Evolutionary conservation across 1,140 invertebrate genomes (phyloP).

Genomic region (Meloidogyne exigua): DNA sequence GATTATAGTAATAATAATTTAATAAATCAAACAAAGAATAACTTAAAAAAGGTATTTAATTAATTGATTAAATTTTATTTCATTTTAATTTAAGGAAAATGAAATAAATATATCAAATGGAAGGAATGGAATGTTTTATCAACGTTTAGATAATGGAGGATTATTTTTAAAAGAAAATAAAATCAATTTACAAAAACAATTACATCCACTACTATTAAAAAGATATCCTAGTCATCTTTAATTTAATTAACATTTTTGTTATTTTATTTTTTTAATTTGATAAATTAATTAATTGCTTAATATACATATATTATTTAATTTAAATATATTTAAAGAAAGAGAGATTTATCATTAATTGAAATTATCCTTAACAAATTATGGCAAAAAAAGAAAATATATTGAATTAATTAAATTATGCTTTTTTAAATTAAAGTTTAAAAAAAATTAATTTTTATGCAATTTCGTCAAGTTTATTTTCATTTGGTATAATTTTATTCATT

Average conservation of each 20-base stretch:
- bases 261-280: not conserved
- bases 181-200: not conserved
- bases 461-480: not conserved
- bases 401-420: too few species aligned
- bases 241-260: not conserved
- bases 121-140: not conserved
- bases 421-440: too few species aligned
- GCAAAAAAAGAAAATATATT: too few species aligned
- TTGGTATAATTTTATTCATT: not conserved
- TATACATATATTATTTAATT: too few species aligned
- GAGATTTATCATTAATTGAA: too few species aligned
- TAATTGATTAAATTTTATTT: not conserved
- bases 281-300: too few species aligned
- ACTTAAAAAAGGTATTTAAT: not conserved
- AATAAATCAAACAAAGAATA: not conserved
- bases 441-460: not conserved
- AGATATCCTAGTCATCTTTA: not conserved
- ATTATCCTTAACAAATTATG: too few species aligned
- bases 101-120: not conserved
- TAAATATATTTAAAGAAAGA: too few species aligned
- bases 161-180: not conserved
- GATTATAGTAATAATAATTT: not conserved
- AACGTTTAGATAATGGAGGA: not conserved
- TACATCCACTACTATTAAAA: not conserved
- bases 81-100: not conserved